Evolutionary conservation across 2,113 vertebrate species (phyloP), one percentile per base, ranked within the genome.

Genomic region (Microtus richardsoni): DNA sequence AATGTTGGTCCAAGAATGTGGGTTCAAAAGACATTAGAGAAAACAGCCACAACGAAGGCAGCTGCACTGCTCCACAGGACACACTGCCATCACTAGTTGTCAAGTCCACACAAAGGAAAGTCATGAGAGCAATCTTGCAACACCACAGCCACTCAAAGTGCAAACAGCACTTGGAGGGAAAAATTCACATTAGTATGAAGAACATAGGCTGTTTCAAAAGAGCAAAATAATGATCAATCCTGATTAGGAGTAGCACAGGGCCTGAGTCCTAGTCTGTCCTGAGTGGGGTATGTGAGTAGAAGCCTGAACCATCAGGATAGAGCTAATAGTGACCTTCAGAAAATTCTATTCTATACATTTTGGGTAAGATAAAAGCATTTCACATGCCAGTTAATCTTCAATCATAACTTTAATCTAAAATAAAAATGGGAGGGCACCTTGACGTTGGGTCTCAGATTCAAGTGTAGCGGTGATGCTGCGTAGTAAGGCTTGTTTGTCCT

Each of bases 391-490:
- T 95, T 96, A 87, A 92, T 91, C 94, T 97, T 97, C 95, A 97
- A 94, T 80, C 95, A 16, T 95, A 97, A 97, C 98, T 97, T 98
- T 93, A 96, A 92, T 36, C 96, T 93, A 96, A 73, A 96, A 96
- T 41, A 91, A 47, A 83, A n/a, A 90, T 2, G 91, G 98, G 96
- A 94, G 97, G 98, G 95, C 94, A 93, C 58, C 95, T 93, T 93
- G 98, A 97, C 94, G 93, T 95, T 95, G 94, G 93, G 86, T 97
- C 87, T 88, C 98, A 97, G 97, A 98, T 99, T 99, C 98, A 98
- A 99, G 99, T 99, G 98, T 98, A 96, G 98, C 98, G 82, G 98
- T 98, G 98, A 98, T 97, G 98, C 98, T 98, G 98, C 97, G 97
- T 96, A 98, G 96, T 96, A 96, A 97, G 98, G 98, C 98, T 97